Percentiles rank a stretch among this genome's conserved stretches.
Evolutionary conservation across 2,113 vertebrate genomes (phyloP).

Genomic region (Perca schrenkii): DNA sequence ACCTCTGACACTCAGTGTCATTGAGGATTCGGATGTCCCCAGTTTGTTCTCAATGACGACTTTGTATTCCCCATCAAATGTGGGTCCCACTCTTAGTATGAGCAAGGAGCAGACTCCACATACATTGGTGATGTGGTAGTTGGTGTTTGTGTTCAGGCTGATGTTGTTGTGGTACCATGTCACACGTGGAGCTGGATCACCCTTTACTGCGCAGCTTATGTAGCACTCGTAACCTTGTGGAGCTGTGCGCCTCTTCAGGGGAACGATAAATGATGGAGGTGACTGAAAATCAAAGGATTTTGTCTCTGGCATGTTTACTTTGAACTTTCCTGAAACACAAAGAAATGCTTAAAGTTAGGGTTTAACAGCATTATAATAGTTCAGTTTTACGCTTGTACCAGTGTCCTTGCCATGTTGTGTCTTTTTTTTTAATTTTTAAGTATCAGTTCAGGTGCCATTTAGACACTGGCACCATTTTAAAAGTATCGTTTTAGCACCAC

Average conservation of each 20-base stretch:
- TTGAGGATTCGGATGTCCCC: constrained; percentile 84
- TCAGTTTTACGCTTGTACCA: background rate
- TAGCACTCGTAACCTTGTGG: constrained; percentile 87
- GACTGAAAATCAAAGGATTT: constrained; percentile 78
- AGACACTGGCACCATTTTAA: too few species aligned
- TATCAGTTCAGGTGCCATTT: too few species aligned
- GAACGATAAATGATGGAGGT: constrained; percentile 86
- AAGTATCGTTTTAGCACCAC: too few species aligned
- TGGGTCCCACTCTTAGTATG: constrained; percentile 81
- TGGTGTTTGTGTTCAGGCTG: constrained; percentile 83
- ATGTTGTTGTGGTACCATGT: constrained; percentile 88
- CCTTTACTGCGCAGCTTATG: constrained; percentile 91
- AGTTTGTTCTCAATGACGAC: constrained; percentile 84
- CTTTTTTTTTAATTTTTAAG: too few species aligned
- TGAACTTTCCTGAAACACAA: constrained; percentile 79
- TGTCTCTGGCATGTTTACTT: constrained; percentile 65
- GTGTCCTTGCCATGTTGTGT: background rate
- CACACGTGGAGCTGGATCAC: constrained; percentile 85
- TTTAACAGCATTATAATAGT: background rate
- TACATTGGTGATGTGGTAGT: constrained; percentile 86
- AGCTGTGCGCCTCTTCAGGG: constrained; percentile 84
- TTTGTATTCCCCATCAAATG: constrained; percentile 87
- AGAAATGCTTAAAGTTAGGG: background rate
- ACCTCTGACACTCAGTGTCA: constrained; percentile 88
- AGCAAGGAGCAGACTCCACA: constrained; percentile 91